Percentiles rank a stretch among this genome's conserved stretches.
These are phyloP conservation scores for Otocyon megalotis DNA, from an alignment of 2,113 vertebrate species.

Conservation along the genomic window DNA sequence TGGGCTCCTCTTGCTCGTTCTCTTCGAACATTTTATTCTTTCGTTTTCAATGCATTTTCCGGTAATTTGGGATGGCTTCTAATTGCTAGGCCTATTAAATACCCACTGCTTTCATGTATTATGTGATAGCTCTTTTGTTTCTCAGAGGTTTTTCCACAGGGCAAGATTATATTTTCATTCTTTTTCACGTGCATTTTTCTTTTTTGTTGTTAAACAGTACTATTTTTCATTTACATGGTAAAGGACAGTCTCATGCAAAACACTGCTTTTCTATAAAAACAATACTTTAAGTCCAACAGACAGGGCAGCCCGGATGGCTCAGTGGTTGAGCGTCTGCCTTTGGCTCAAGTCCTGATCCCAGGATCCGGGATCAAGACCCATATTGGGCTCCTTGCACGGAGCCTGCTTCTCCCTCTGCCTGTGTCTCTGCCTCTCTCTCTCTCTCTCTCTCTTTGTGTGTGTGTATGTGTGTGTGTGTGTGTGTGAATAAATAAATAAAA, in stretches of 20 bases:
- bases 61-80: constrained; percentile 65
- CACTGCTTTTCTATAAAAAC: neutral
- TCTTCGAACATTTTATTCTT: constrained; percentile 38
- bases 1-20: constrained; percentile 17
- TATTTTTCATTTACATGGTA: constrained; percentile 51
- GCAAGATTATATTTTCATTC: constrained; percentile 2
- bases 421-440: too few species aligned
- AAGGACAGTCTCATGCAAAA: constrained; percentile 40
- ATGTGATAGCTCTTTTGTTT: constrained; percentile 47
- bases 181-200: neutral
- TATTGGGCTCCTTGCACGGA: too few species aligned
- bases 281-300: constrained; percentile 10
- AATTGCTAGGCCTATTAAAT: constrained; percentile 79
- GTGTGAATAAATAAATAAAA: too few species aligned
- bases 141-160: constrained; percentile 53
- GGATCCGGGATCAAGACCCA: too few species aligned
- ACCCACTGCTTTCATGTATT: constrained; percentile 59
- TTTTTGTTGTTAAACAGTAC: constrained; percentile 37
- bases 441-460: too few species aligned
- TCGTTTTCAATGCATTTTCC: constrained; percentile 63
- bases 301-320: too few species aligned
- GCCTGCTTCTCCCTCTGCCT: too few species aligned
- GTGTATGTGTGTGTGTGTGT: too few species aligned
- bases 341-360: too few species aligned
- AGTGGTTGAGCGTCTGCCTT: too few species aligned